Evolutionary conservation across 2,797 vertebrate genomes (phyloP), one percentile per base, ranked within the genome.

Genomic region (Mus spretus): DNA sequence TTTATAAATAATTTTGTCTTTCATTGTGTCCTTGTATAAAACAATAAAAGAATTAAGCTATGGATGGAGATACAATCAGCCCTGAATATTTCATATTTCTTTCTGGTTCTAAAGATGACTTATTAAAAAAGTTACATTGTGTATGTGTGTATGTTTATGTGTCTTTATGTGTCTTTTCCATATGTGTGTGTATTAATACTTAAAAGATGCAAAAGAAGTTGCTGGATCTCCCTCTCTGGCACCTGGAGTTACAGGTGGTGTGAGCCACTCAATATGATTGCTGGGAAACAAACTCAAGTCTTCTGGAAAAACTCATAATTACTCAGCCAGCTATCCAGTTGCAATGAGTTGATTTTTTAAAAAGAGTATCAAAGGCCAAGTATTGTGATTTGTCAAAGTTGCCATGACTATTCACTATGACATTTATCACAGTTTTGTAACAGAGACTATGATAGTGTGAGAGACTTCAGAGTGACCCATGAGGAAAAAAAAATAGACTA

Each of bases 41-140:
- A 80, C 15, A 89, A 85, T 88, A 81, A 86, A 95, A 90, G 59
- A n/a, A 72, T 20, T 94, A 91, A 85, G n/a, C 65, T 80, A 74
- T 11, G 82, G 37, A 4, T 80, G 34, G 90, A 89, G 11, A 34
- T 82, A 93, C 85, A 94, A 15, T 34, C 65, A 93, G 44, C 50
- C 28, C 67, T 87, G 44, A 44, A 2, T 81, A 86, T 77, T 83
- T 91, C 20, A 3, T 81, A 86, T 80, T 86, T 93, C n/a, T 78
- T 84, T 44, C 44, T 82, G 34, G 19, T 75, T 94, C 63, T 78
- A 91, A 89, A 65, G 17, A 78, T 91, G 63, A 93, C 84, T 95
- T 90, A 74, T 80, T 65, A 2, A 34, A 47, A 85, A 78, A 31
- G 4, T 22, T 50, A 67, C 3, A 14, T 50, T 67, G 7, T 65